Base-by-base conservation (phyloP, 2,888 invertebrate species). In the Malthinus flaveolus region DNA sequence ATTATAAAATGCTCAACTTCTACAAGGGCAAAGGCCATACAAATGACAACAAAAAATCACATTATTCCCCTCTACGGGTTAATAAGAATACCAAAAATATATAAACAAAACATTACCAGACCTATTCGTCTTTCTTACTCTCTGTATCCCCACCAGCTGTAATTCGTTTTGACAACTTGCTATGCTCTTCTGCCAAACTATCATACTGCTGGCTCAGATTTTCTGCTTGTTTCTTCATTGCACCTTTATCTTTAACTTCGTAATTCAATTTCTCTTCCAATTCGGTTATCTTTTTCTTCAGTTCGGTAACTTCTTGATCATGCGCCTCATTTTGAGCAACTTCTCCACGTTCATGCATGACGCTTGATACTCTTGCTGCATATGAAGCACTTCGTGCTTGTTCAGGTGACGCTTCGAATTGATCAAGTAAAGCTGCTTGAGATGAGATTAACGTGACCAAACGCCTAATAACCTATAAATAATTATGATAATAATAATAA, bases 181-280 rank as follows among this genome's bases (percentile, higher is more conserved):
- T 87, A 77, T 91, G 89, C 73, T 97, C 95, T 64, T 90, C 90
- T 49, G 90, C 84, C 9, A 98, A 83, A 52, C 96, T 86, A 76
- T 98, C 97, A 79, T 97, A 98, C 79, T 98, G 98, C 70, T 85
- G 89, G 66, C 89, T 88, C 6, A 97, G 83, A 67, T 93, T 90
- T 71, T 93, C 91, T 0, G 97, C 90, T 79, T 98, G 97, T 3
- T 89, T 88, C 75, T 94, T 93, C 48, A 98, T 77, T 0, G 95
- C 91, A 69, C 89, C 88, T 68, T 94, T 90, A 73, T 97, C 87
- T 73, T 89, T 91, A 75, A 85, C 85, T 68, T 89, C 89, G 57
- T 80, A 84, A 10, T 78, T 78, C 39, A 92, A 75, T 49, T 88
- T 85, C 39, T 83, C 83, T 67, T 89, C 87, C 9, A 91, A 74